phyloP scores from a whole-genome alignment of 2,888 invertebrate genomes.

The Leptura quadrifasciata region DNA sequence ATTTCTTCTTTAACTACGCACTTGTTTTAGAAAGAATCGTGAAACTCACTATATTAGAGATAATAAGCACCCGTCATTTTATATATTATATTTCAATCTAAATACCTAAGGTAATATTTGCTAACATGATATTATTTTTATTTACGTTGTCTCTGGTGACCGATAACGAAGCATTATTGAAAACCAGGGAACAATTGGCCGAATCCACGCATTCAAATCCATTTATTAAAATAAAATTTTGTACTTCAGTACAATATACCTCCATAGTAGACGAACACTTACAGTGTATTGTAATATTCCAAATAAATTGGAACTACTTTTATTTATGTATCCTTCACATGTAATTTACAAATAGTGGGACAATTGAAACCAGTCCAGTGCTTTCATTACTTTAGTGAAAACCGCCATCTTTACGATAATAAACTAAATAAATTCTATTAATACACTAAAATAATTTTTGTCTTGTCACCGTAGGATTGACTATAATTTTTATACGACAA shows the following conservation, averaged over 20 bases:
- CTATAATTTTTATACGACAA: too few species aligned
- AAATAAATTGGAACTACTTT: too few species aligned
- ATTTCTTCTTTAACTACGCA: background rate
- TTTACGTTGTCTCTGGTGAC: constrained; percentile 16
- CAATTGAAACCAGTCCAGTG: too few species aligned
- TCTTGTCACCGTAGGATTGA: too few species aligned
- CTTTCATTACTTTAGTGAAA: too few species aligned
- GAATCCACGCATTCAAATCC: constrained; percentile 25
- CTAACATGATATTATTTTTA: constrained; percentile 32
- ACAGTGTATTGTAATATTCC: too few species aligned
- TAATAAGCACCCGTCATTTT: background rate
- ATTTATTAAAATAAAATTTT: constrained; percentile 27
- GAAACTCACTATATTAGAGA: background rate
- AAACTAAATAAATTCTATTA: too few species aligned
- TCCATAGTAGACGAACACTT: background rate
- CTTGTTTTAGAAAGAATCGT: background rate
- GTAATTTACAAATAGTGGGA: too few species aligned
- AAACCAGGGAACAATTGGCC: constrained; percentile 32
- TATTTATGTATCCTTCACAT: too few species aligned
- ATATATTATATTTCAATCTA: background rate
- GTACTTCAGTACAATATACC: background rate
- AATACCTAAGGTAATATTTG: constrained; percentile 11
- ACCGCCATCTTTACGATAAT: too few species aligned
- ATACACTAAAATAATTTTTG: too few species aligned
- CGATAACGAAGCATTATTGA: constrained; percentile 32